These are phyloP conservation scores for Streptopelia turtur DNA, from an alignment of 2,797 vertebrate genomes.

Conservation along the genomic window DNA sequence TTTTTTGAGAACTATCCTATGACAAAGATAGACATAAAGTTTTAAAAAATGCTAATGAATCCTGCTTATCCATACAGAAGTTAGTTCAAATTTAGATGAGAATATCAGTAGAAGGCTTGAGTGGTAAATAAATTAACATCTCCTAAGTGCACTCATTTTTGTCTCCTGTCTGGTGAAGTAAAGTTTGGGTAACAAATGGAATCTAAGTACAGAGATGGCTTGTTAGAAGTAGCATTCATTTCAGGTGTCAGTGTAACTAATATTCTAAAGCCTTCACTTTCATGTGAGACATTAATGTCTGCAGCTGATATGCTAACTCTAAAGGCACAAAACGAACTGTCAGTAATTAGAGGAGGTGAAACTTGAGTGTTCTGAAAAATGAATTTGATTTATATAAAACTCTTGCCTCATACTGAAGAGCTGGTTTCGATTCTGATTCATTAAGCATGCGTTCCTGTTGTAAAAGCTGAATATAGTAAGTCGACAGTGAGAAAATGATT, in stretches of 20 bases:
- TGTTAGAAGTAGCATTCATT: background rate
- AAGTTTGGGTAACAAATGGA: background rate
- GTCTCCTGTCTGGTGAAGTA: background rate
- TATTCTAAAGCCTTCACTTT: background rate
- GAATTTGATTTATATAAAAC: background rate
- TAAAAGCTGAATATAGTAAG: background rate
- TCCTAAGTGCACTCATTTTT: background rate
- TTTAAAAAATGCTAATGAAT: background rate
- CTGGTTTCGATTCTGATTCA: background rate
- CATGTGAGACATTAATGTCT: background rate
- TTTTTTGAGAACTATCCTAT: background rate
- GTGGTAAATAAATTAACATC: background rate
- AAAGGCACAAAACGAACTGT: background rate
- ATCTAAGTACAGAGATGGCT: background rate
- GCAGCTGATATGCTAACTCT: background rate
- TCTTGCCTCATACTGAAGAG: background rate
- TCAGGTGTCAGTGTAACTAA: background rate
- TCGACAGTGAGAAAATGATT: background rate
- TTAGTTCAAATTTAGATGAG: background rate
- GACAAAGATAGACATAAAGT: background rate
- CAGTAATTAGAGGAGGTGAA: constrained; percentile 3
- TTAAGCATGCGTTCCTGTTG: background rate
- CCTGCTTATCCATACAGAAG: background rate
- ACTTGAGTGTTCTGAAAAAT: background rate
- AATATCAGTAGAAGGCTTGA: background rate